A percentile compares a stretch with the other conserved stretches of the same genome.
These are phyloP conservation scores for Alethe castanea DNA, from an alignment of 2,113 vertebrate genomes.

Conservation along the genomic window DNA sequence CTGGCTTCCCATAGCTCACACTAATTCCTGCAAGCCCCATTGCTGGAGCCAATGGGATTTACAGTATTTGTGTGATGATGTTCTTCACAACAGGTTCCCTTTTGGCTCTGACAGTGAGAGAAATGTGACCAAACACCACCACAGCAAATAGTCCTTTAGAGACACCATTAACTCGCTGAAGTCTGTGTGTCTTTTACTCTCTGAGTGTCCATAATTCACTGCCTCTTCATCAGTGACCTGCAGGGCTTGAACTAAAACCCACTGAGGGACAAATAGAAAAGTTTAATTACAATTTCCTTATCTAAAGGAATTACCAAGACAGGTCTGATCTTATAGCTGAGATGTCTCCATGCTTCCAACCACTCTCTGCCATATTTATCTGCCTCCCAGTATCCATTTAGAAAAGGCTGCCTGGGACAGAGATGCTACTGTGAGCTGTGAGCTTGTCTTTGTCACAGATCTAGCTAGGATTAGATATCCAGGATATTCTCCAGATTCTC, in stretches of 20 bases:
- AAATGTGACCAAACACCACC: neutral
- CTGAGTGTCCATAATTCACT: neutral
- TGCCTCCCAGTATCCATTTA: neutral
- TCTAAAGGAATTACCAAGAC: neutral
- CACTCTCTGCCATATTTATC: neutral
- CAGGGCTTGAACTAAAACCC: neutral
- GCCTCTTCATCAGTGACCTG: neutral
- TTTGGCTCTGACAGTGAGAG: neutral
- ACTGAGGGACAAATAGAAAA: neutral
- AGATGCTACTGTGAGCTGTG: neutral
- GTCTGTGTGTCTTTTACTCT: neutral
- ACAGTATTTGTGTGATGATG: neutral
- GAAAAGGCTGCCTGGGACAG: neutral
- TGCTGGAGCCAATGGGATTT: neutral
- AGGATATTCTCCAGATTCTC: neutral
- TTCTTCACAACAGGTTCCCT: fast-evolving
- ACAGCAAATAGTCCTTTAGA: neutral
- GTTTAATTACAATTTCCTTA: neutral
- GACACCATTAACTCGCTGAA: neutral
- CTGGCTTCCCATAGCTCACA: neutral
- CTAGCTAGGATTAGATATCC: neutral
- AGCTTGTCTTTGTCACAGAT: neutral
- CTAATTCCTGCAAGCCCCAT: neutral
- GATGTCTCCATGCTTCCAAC: neutral
- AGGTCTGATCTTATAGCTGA: neutral